Evolutionary conservation across 2,888 invertebrate species (phyloP).

Genomic region (Spicauda simplicius): DNA sequence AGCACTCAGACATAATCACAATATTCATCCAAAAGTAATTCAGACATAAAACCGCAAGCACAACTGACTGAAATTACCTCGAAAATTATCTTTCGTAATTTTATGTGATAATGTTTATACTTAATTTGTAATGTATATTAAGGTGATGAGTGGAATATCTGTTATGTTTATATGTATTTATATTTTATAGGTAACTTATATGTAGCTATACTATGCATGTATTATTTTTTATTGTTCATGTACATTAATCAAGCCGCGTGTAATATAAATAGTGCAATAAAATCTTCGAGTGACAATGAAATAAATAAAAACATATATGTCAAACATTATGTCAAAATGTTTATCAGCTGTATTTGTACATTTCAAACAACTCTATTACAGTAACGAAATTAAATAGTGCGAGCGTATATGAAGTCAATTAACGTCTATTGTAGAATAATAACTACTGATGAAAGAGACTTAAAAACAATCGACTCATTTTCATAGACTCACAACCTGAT

Average conservation of each 20-base stretch:
- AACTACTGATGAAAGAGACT: background rate
- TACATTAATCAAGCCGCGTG: too few species aligned
- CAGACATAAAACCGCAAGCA: background rate
- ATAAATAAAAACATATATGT: too few species aligned
- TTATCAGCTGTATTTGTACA: background rate
- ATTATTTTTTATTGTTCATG: background rate
- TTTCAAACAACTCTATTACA: background rate
- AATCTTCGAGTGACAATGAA: too few species aligned
- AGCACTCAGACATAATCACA: too few species aligned
- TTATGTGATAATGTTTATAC: background rate
- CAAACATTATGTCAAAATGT: background rate
- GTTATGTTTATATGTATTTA: background rate
- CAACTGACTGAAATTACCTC: background rate
- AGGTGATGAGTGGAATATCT: background rate
- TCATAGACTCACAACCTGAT: too few species aligned
- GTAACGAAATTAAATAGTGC: background rate
- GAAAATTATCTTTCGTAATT: background rate
- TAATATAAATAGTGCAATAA: too few species aligned
- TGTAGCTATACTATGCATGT: background rate
- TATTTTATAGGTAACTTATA: background rate
- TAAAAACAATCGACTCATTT: too few species aligned
- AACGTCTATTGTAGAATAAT: background rate
- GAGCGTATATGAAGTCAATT: background rate
- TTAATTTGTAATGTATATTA: background rate
- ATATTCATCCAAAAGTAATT: background rate